A percentile compares a stretch with the other conserved stretches of the same genome.
Evolutionary conservation across 2,888 invertebrate species (phyloP).

Genomic region (Drosophila tanythrix): DNA sequence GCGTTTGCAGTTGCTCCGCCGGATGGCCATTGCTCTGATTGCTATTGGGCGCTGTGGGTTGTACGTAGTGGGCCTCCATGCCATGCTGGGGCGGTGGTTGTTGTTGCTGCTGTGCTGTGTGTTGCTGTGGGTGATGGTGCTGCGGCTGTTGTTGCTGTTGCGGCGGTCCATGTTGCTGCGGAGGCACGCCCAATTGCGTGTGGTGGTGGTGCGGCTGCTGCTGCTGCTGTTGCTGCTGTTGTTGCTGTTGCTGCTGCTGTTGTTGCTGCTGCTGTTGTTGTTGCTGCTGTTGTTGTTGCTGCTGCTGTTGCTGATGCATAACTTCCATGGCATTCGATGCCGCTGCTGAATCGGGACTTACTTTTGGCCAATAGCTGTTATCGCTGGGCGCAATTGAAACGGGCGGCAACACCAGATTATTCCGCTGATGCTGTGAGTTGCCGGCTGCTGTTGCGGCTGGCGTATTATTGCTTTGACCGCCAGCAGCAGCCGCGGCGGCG

Average conservation of each 20-base stretch:
- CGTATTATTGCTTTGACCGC: slow-evolving; percentile 30
- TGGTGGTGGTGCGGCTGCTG: slow-evolving; percentile 86
- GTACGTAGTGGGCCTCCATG: slow-evolving; percentile 78
- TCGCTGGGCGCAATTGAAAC: slow-evolving; percentile 83
- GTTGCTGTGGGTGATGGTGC: slow-evolving; percentile 85
- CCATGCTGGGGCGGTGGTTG: slow-evolving; percentile 89
- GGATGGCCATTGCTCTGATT: slow-evolving; percentile 87
- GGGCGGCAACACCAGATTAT: slow-evolving; percentile 77
- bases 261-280: slow-evolving; percentile 87
- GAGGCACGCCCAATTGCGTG: slow-evolving; percentile 87
- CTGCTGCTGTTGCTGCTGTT: slow-evolving; percentile 67
- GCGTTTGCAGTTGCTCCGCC: slow-evolving; percentile 89
- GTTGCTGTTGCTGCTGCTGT: slow-evolving; percentile 72
- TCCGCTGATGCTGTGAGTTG: slow-evolving; percentile 76
- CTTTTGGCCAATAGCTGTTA: slow-evolving; percentile 93
- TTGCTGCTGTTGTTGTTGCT: slow-evolving; percentile 86
- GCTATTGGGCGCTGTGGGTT: slow-evolving; percentile 87
- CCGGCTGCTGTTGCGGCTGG: slow-evolving; percentile 26
- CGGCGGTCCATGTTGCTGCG: slow-evolving; percentile 86
- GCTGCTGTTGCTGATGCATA: slow-evolving; percentile 88
- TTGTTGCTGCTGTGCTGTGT: slow-evolving; percentile 80
- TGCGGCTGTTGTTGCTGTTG: slow-evolving; percentile 81
- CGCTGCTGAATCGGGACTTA: slow-evolving; percentile 91
- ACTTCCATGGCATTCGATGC: slow-evolving; percentile 87
- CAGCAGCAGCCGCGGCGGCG: slow-evolving; percentile 50